phyloP scores from a whole-genome alignment of 1,140 invertebrate genomes.

The Melanaphis sacchari region DNA sequence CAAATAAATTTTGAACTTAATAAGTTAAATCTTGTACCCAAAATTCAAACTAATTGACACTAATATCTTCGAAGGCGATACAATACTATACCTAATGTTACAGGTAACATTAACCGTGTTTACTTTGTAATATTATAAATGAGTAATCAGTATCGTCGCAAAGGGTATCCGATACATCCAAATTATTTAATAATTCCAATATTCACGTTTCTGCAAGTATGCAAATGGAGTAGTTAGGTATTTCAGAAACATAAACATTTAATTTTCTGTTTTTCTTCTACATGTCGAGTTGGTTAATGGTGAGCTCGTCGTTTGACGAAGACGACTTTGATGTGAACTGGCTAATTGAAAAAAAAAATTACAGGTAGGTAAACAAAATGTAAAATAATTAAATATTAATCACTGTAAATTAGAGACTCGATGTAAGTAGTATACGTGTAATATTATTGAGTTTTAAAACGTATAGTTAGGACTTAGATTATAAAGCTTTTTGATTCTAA shows the following conservation, averaged over 20 bases:
- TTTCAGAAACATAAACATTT: neutral
- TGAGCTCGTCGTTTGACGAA: conserved; percentile 90
- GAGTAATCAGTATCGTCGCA: neutral
- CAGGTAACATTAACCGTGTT: conserved; percentile 16
- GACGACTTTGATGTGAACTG: conserved; percentile 86
- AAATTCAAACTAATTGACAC: neutral
- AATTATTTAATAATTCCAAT: neutral
- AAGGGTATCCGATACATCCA: neutral
- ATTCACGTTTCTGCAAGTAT: conserved; percentile 17
- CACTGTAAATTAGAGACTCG: too few species aligned
- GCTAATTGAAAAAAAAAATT: conserved; percentile 88
- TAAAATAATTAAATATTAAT: neutral
- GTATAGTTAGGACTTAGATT: too few species aligned
- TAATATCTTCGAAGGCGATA: neutral
- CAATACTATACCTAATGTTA: neutral
- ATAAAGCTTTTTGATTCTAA: too few species aligned
- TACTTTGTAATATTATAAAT: neutral
- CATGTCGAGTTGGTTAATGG: conserved; percentile 93
- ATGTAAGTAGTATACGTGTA: too few species aligned
- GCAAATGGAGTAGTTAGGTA: neutral
- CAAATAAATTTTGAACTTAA: too few species aligned
- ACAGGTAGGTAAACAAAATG: conserved; percentile 71
- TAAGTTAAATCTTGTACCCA: neutral
- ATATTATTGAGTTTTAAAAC: too few species aligned
- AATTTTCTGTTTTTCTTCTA: conserved; percentile 83